Base-by-base conservation (phyloP, 1,140 invertebrate genomes). In the Drosophila hydei region DNA sequence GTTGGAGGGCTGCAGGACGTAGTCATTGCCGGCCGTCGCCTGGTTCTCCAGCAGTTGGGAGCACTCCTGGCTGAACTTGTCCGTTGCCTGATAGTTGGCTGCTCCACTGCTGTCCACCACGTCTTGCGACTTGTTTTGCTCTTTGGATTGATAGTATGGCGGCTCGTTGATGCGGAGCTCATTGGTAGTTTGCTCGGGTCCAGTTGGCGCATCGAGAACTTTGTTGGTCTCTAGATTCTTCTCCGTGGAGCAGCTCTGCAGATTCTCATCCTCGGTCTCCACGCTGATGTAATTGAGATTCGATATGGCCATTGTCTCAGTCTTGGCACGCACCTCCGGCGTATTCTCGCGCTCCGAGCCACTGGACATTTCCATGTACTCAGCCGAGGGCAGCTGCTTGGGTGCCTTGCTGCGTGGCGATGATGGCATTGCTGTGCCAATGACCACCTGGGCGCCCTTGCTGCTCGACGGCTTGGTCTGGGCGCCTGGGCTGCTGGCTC, bases 301-400 rank as follows among this genome's bases (percentile, higher is more conserved):
- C 48, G 90, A 87, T 12, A 91, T 80, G 52, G 91, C 91, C 64
- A 90, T 64, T 4, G 90, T 91, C 54, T 84, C 80, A n/a, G 56
- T 72, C 19, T 87, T 89, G 23, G 62, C 27, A 30, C 83, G 79
- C 36, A 83, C 75, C 33, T 84, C 79, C 0, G 87, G 89, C 9
- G 90, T 79, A 42, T 91, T 84, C 58, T 91, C 90, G 21, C 89
- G 72, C 54, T 90, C 89, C 8, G 88, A 90, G 11, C 91, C 89
- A 36, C 91, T 91, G 6, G 88, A 91, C 91, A 92, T 92, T 62
- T 91, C 91, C 91, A 92, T 91, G 56, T 92, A 92, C 60, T 91
- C 91, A 0, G 77, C 72, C 0, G 79, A 18, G 19, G 75, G 84
- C 23, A 84, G 62, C 45, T 79, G 45, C 61, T 91, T 90, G 1